Percentiles rank a stretch among this genome's conserved stretches.
Conservation (phyloP, 2,113 vertebrate genomes). For the Lasiurus cinereus region DNA sequence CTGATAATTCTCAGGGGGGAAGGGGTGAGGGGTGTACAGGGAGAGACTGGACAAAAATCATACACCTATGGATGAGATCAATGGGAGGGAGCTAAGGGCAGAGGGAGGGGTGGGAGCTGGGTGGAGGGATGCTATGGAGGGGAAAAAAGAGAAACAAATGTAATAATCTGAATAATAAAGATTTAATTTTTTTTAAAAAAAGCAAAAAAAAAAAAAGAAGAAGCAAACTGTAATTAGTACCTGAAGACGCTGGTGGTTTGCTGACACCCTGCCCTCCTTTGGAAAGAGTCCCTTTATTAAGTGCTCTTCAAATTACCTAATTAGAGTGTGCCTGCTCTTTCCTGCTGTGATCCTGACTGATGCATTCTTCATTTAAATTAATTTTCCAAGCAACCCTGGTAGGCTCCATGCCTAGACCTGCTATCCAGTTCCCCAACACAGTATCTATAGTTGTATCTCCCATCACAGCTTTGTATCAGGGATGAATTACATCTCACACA, state of each 20-base stretch:
- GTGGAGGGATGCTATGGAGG: too few species aligned
- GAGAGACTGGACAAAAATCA: too few species aligned
- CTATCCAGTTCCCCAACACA: not conserved
- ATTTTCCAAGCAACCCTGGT: not conserved
- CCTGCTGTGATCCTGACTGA: not conserved
- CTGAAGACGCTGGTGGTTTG: not conserved
- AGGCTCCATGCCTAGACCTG: not conserved
- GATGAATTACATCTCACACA: not conserved
- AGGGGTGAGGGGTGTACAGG: too few species aligned
- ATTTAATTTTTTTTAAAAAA: too few species aligned
- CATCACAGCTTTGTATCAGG: not conserved
- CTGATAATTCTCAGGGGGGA: too few species aligned
- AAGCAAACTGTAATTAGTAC: not conserved
- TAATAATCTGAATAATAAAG: too few species aligned
- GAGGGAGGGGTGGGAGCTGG: too few species aligned
- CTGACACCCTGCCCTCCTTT: not conserved
- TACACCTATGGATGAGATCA: too few species aligned
- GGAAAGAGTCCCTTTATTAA: not conserved
- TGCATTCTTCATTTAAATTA: constrained; percentile 13
- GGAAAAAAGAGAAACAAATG: too few species aligned
- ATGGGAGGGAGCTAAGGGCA: too few species aligned
- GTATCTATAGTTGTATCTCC: not conserved
- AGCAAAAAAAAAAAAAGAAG: too few species aligned
- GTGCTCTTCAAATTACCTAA: not conserved
- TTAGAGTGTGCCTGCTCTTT: not conserved